Base-by-base conservation (phyloP, 2,113 vertebrate species). In the Dascyllus trimaculatus region DNA sequence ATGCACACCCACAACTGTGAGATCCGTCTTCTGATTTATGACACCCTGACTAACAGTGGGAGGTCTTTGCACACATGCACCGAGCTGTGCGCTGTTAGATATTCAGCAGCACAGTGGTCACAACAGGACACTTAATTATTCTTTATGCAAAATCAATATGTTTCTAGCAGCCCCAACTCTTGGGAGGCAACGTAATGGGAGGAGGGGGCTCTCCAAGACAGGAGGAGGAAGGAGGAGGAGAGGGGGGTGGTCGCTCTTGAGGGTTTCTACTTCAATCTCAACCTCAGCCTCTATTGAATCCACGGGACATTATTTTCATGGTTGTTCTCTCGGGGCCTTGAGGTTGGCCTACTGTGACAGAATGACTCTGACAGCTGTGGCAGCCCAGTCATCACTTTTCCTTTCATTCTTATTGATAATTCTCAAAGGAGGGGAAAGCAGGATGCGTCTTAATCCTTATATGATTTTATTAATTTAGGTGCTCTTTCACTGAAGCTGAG, bases 71-170 rank as follows among this genome's bases (percentile, higher is more conserved):
- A 29, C 85, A 77, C 65, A 84, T 45, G 56, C 69, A 58, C 81
- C 64, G 43, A 70, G 59, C 85, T 18, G 15, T 18, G 62, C 59
- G 13, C 73, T 40, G 61, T 84, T 81, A 57, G 65, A 75, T 80
- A 84, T 90, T 91, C 88, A 90, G 75, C 72, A 51, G 62, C 66
- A 80, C 85, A 73, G 53, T 56, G 21, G 81, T 75, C 83, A 77
- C 80, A 81, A 82, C 88, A 81, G 82, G 76, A 85, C 80, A 78
- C 87, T 89, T 91, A 78, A 93, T 93, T 91, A 83, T 88, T 75
- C 82, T 90, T 85, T 85, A 91, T 92, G 87, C 81, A 71, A 81
- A 91, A 93, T 93, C 92, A 78, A 89, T 92, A 89, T 77, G 79
- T 71, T 86, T 80, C 71, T 56, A 54, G 77, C 82, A 57, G 76